phyloP scores from a whole-genome alignment of 2,797 vertebrate genomes.

The Sebastes kiyomatsui region DNA sequence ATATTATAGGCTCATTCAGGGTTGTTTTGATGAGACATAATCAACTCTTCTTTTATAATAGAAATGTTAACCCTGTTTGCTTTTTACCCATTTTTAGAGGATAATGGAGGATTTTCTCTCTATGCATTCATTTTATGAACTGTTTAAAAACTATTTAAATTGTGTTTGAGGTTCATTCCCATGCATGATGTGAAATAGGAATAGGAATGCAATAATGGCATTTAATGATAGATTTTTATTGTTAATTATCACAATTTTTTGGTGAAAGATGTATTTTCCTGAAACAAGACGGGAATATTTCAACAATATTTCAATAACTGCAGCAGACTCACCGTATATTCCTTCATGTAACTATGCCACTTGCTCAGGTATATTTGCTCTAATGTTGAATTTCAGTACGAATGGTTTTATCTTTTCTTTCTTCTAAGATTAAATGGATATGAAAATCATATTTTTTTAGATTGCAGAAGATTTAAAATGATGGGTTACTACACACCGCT shows the following conservation, averaged over 20 bases:
- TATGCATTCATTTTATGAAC: slow-evolving; percentile 1
- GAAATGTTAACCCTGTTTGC: neutral
- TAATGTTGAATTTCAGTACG: neutral
- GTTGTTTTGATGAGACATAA: neutral
- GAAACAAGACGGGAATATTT: slow-evolving; percentile 7
- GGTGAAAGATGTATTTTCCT: slow-evolving; percentile 6
- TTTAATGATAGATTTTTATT: neutral
- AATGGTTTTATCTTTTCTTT: slow-evolving; percentile 1
- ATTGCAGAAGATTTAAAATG: neutral
- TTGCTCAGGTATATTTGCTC: slow-evolving; percentile 64
- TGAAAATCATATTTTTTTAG: neutral
- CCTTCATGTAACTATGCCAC: slow-evolving; percentile 10
- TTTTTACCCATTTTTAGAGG: neutral
- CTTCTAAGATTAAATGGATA: neutral
- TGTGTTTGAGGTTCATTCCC: slow-evolving; percentile 6
- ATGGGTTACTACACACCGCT: neutral
- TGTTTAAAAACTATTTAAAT: neutral
- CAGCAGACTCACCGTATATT: slow-evolving; percentile 2
- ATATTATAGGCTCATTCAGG: slow-evolving; percentile 41
- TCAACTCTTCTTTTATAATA: slow-evolving; percentile 12
- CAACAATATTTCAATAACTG: neutral
- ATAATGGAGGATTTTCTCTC: neutral
- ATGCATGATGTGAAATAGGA: slow-evolving; percentile 40
- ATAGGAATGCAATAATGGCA: neutral
- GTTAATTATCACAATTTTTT: neutral